Percentiles rank a stretch among this genome's conserved stretches.
These are phyloP conservation scores for Coptotermes formosanus DNA, from an alignment of 1,140 invertebrate genomes.

Conservation along the genomic window DNA sequence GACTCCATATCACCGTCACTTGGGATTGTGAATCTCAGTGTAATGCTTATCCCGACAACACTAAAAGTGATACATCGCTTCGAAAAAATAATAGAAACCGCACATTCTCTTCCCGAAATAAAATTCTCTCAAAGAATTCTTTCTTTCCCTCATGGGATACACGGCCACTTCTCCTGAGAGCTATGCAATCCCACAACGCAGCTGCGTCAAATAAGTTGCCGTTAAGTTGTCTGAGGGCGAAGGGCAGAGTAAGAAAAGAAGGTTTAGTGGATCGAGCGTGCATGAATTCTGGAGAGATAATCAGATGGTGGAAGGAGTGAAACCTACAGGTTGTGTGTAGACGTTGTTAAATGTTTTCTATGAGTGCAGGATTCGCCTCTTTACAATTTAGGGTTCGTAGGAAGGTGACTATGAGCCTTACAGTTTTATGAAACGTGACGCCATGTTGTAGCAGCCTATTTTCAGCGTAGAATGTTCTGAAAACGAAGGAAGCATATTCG, in stretches of 20 bases:
- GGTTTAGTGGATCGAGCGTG: too few species aligned
- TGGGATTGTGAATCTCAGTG: background rate
- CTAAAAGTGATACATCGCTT: background rate
- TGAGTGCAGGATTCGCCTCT: too few species aligned
- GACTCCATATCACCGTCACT: background rate
- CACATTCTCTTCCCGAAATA: background rate
- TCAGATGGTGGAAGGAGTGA: too few species aligned
- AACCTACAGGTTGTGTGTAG: too few species aligned
- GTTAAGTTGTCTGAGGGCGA: background rate
- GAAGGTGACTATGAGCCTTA: too few species aligned
- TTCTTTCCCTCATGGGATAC: conserved; percentile 6
- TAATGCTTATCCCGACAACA: background rate
- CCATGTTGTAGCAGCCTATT: too few species aligned
- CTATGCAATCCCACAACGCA: conserved; percentile 20
- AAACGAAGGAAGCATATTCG: too few species aligned
- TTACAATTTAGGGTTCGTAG: too few species aligned
- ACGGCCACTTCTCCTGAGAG: background rate
- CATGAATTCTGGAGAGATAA: too few species aligned
- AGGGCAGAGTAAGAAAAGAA: background rate
- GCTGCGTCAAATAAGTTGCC: conserved; percentile 27
- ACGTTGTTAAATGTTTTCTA: too few species aligned
- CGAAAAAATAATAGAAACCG: background rate
- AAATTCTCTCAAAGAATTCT: background rate
- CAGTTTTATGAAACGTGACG: too few species aligned
- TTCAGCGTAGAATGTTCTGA: too few species aligned